Evolutionary conservation across 2,888 invertebrate genomes (phyloP).

Genomic region (Syrphus vitripennis): DNA sequence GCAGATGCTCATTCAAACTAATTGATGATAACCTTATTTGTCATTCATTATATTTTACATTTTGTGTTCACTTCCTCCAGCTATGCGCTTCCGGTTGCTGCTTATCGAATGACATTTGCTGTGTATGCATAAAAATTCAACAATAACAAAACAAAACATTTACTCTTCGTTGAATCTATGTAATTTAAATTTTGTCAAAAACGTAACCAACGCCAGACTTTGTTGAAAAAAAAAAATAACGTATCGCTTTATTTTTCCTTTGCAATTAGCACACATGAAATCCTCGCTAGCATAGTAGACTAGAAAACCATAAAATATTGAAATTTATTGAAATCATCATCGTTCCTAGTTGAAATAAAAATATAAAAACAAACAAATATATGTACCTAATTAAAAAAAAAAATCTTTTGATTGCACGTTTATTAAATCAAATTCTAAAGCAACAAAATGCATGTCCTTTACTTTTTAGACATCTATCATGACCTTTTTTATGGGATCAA

Average conservation of each 20-base stretch:
- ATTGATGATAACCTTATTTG: too few species aligned
- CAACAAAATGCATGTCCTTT: slow-evolving; percentile 65
- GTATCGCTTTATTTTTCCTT: not conserved
- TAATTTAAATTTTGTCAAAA: too few species aligned
- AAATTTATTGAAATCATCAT: not conserved
- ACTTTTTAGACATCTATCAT: slow-evolving; percentile 79
- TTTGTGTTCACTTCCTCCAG: too few species aligned
- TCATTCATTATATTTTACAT: too few species aligned
- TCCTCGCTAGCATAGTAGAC: not conserved
- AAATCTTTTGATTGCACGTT: slow-evolving; percentile 71
- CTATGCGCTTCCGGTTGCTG: too few species aligned
- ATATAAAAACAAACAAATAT: not conserved
- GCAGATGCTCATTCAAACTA: too few species aligned
- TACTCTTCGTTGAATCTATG: too few species aligned
- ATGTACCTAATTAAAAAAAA: slow-evolving; percentile 36
- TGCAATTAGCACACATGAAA: not conserved
- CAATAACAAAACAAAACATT: too few species aligned
- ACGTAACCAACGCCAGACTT: too few species aligned
- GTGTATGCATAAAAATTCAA: too few species aligned
- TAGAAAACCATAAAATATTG: not conserved
- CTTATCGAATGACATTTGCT: too few species aligned
- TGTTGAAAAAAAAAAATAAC: not conserved
- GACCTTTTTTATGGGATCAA: slow-evolving; percentile 80
- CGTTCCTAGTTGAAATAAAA: not conserved
- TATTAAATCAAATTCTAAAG: slow-evolving; percentile 71